A percentile compares a stretch with the other conserved stretches of the same genome.
These are phyloP conservation scores for Celastrina argiolus DNA, from an alignment of 2,888 invertebrate genomes.

Conservation along the genomic window DNA sequence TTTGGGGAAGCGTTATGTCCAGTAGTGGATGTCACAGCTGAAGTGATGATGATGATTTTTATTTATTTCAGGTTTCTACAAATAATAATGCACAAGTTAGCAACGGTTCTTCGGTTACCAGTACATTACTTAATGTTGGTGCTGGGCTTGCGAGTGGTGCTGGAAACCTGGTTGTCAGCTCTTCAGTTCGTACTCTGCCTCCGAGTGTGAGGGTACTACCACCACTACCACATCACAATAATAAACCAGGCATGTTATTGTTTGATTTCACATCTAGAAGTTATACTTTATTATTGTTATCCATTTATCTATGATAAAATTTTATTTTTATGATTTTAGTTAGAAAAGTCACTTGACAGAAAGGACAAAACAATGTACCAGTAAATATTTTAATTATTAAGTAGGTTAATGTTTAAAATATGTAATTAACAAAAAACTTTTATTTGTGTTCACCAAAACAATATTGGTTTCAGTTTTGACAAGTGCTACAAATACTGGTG, in stretches of 20 bases:
- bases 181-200: slow-evolving; percentile 62
- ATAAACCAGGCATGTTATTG: slow-evolving; percentile 56
- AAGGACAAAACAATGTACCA: too few relatives aligned
- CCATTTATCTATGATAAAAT: too few relatives aligned
- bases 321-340: too few relatives aligned
- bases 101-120: slow-evolving; percentile 51
- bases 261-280: not conserved
- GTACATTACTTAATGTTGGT: slow-evolving; percentile 60
- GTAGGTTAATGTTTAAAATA: too few relatives aligned
- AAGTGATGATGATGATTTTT: too few relatives aligned
- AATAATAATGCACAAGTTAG: slow-evolving; percentile 47
- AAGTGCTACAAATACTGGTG: slow-evolving; percentile 52
- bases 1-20: too few relatives aligned
- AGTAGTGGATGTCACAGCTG: too few relatives aligned
- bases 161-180: slow-evolving; percentile 60
- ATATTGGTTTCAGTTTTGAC: slow-evolving; percentile 46
- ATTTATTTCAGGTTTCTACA: slow-evolving; percentile 40
- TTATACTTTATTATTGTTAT: too few relatives aligned
- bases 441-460: not conserved
- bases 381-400: too few relatives aligned
- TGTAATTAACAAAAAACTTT: too few relatives aligned
- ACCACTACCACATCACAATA: slow-evolving; percentile 60
- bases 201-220: slow-evolving; percentile 66
- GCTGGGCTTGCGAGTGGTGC: slow-evolving; percentile 53
- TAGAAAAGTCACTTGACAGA: too few relatives aligned